Evolutionary conservation across 2,888 invertebrate genomes (phyloP).

Genomic region (Balanococcus diminutus): DNA sequence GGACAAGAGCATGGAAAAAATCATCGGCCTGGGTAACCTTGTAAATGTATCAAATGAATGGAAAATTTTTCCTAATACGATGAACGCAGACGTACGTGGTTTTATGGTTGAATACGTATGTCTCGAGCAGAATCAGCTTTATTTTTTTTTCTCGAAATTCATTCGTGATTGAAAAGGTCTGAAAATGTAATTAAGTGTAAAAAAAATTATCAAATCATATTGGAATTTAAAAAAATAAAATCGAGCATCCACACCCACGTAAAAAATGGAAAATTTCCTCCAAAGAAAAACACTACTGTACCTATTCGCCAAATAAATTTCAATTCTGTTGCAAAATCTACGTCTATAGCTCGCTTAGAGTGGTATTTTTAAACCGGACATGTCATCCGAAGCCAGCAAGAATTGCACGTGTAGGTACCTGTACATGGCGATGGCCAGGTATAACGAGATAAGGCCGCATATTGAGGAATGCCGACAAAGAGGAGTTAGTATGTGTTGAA

Average conservation of each 20-base stretch:
- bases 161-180: no score
- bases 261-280: no score
- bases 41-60: neutral
- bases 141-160: neutral
- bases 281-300: no score
- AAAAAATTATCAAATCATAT: neutral
- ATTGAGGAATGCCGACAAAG: constrained; percentile 9
- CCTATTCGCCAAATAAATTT: neutral
- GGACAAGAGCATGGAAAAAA: neutral
- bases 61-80: neutral
- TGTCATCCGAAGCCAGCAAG: neutral
- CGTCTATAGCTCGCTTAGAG: no score
- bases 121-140: neutral
- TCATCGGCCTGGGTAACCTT: neutral
- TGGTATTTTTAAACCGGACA: neutral
- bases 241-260: no score
- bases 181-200: neutral
- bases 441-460: neutral
- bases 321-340: neutral
- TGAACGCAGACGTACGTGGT: neutral
- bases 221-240: no score
- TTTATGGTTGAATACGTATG: neutral
- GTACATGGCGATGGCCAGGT: neutral
- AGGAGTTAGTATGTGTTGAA: neutral
- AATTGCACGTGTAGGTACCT: constrained; percentile 2